Conservation (phyloP, 2,888 invertebrate genomes). For the Piscicola geometra region DNA sequence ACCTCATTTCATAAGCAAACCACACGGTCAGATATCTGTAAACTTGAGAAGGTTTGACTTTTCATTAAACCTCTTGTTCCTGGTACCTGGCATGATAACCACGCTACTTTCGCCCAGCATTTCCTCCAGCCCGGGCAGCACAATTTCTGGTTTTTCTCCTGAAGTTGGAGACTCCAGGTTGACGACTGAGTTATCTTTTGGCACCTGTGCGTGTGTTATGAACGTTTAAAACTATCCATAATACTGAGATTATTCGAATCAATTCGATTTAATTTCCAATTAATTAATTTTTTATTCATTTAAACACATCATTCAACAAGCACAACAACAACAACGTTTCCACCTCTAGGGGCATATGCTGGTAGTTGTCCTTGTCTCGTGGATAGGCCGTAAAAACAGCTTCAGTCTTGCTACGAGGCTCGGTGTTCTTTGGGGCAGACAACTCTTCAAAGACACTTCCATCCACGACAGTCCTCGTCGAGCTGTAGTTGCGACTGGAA, state of each 20-base stretch:
- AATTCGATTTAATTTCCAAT: too few relatives aligned
- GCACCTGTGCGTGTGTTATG: background rate
- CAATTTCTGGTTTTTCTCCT: background rate
- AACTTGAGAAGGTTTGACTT: conserved; percentile 33
- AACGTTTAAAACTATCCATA: background rate
- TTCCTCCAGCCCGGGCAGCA: background rate
- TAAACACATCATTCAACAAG: too few relatives aligned
- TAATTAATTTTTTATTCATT: too few relatives aligned
- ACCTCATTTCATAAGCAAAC: background rate
- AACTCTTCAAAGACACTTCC: background rate
- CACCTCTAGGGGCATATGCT: conserved; percentile 35
- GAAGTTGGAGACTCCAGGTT: background rate
- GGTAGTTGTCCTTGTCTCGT: conserved; percentile 35
- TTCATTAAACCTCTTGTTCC: conserved; percentile 31
- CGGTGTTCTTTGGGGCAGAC: background rate
- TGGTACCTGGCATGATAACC: conserved; percentile 34
- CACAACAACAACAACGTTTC: background rate
- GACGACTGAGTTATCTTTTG: background rate
- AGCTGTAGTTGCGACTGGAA: conserved; percentile 17
- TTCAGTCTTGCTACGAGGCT: background rate
- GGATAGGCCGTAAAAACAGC: conserved; percentile 3
- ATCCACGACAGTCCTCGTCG: conserved; percentile 7
- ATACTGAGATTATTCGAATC: too few relatives aligned
- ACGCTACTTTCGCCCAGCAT: conserved; percentile 8
- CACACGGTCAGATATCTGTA: conserved; percentile 21